Evolutionary conservation across 2,797 vertebrate species (phyloP), one percentile per base, ranked within the genome.

Genomic region (Gymnothorax javanicus): DNA sequence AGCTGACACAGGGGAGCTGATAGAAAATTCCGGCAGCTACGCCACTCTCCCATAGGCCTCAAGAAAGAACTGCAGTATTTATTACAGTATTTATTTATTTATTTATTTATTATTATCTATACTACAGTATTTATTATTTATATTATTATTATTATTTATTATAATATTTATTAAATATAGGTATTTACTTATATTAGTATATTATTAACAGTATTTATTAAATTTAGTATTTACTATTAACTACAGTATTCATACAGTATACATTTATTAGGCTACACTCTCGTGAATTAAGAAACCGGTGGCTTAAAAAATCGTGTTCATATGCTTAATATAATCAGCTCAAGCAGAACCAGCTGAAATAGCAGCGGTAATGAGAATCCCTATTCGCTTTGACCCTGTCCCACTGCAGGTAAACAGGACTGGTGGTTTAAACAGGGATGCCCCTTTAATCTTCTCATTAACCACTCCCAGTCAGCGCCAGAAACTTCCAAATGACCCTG

Each of bases 1-100:
- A 81, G 25, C 85, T 79, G 25, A 79, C 85, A 86, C 81, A 27
- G 43, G 77, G 85, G 75, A 59, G 85, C 85, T 56, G 64, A 43
- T 27, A 62, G 57, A 54, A 27, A 60, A 52, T 57, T 54, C 27
- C 50, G 27, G 64, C 67, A 73, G 54, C 54, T 71, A 67, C n/a
- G 33, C 7, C 25, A 27, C 50, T 23, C 77, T 54, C 23, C 20
- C 3, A 81, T 54, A 17, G 17, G 73, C 33, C 4, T 52, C 7
- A 52, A 79, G 43, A 79, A 17, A 71, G n/a, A 43, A 43, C 33
- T 43, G 33, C 33, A 43, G 33, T 43, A 43, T 43, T 43, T 43
- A 43, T 43, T 2, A 43, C 33, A 43, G 33, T 43, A 43, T 43
- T 43, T 43, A 43, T 43, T 43, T 43, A 43, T 43, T 43, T 43